Evolutionary conservation across 2,113 vertebrate species (phyloP).

Genomic region (Phyllopteryx taeniolatus): DNA sequence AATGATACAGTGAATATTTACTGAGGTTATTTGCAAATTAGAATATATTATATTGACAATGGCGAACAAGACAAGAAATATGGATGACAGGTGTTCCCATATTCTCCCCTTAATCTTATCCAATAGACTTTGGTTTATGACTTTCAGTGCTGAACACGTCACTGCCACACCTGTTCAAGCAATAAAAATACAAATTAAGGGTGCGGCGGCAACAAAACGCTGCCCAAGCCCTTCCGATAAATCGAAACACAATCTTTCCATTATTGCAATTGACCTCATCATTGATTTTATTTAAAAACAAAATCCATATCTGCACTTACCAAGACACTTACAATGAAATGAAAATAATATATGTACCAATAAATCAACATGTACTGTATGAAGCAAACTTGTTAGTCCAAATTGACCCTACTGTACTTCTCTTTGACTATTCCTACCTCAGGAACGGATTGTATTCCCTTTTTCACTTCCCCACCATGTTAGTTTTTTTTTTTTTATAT

Average conservation of each 20-base stretch:
- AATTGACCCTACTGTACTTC: too few relatives aligned
- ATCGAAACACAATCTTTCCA: not conserved
- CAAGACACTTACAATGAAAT: not conserved
- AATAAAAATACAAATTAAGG: conserved; percentile 7
- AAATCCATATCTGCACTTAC: not conserved
- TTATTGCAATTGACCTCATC: not conserved
- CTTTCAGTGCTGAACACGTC: not conserved
- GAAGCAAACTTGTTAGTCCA: too few relatives aligned
- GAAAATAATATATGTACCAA: not conserved
- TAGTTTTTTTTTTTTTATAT: too few relatives aligned
- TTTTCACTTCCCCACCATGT: too few relatives aligned
- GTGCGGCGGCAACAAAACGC: conserved; percentile 12
- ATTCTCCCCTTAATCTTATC: conserved; percentile 31
- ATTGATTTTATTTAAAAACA: not conserved
- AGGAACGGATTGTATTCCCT: too few relatives aligned
- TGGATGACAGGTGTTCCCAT: not conserved
- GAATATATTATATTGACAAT: not conserved
- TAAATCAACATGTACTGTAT: not conserved
- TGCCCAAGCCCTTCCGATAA: not conserved
- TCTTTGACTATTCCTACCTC: too few relatives aligned
- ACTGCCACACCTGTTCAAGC: not conserved
- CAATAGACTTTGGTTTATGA: conserved; percentile 67
- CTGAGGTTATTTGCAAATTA: not conserved
- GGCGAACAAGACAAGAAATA: not conserved
- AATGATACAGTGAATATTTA: not conserved